Evolutionary conservation across 2,888 invertebrate species (phyloP).

Genomic region (Drosophila rubida): DNA sequence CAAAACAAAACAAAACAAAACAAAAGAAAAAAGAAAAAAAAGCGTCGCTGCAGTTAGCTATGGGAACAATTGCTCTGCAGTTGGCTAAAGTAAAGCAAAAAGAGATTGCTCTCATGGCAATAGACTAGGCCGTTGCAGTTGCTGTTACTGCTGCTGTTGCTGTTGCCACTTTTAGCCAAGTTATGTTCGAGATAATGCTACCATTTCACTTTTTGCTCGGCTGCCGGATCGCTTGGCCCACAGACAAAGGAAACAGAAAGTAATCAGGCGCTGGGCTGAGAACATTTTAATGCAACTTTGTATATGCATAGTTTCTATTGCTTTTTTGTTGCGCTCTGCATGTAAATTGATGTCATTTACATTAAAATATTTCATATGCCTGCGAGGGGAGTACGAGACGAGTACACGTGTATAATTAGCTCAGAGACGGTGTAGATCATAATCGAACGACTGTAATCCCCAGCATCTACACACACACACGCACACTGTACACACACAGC

Average conservation of each 20-base stretch:
- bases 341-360: slow-evolving; percentile 20
- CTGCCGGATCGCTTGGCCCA: slow-evolving; percentile 8
- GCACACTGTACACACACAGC: neutral
- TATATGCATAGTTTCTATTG: neutral
- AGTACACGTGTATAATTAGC: slow-evolving; percentile 16
- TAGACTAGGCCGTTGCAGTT: neutral
- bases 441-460: slow-evolving; percentile 17
- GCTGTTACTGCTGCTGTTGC: neutral
- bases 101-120: slow-evolving; percentile 28
- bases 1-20: slow-evolving; percentile 12
- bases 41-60: slow-evolving; percentile 17
- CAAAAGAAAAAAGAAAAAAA: slow-evolving; percentile 4
- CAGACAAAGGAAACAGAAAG: slow-evolving; percentile 28
- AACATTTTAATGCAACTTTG: slow-evolving; percentile 2
- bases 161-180: slow-evolving; percentile 20
- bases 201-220: slow-evolving; percentile 33
- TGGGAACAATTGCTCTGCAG: slow-evolving; percentile 31
- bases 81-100: slow-evolving; percentile 14
- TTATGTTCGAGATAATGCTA: slow-evolving; percentile 31
- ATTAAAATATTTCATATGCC: slow-evolving; percentile 16
- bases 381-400: neutral
- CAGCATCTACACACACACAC: slow-evolving; percentile 1
- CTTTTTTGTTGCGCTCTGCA: neutral
- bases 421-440: slow-evolving; percentile 16
- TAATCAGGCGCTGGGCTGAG: slow-evolving; percentile 31